Percentiles rank a stretch among this genome's conserved stretches.
Conservation (phyloP, 2,113 vertebrate species). For the Aspiorhynchus laticeps region DNA sequence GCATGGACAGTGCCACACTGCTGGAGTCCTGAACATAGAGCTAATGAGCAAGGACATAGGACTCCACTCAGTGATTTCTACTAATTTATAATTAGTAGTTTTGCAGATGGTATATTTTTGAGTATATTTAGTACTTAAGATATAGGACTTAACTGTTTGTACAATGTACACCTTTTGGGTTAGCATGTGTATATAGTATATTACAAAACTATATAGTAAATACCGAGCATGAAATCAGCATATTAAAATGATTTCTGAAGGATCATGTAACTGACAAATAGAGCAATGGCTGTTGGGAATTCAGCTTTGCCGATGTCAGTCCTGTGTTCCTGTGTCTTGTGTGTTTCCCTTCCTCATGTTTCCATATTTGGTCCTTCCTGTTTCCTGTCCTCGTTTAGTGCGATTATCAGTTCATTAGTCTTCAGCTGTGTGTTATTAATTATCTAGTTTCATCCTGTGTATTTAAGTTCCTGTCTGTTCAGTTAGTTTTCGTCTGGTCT, state of each 20-base stretch:
- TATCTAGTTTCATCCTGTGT: no score
- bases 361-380: no score
- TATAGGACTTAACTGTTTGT: background rate
- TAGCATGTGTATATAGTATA: background rate
- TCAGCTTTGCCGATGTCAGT: background rate
- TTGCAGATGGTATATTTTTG: background rate
- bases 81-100: background rate
- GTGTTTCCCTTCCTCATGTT: no score
- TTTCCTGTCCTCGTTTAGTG: no score
- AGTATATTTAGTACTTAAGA: background rate
- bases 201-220: background rate
- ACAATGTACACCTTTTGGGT: background rate
- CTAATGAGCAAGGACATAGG: background rate
- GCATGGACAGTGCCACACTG: conserved; percentile 36
- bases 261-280: background rate
- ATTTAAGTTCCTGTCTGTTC: no score
- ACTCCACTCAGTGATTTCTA: background rate
- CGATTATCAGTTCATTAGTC: no score
- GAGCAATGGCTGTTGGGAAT: background rate
- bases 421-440: no score
- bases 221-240: background rate
- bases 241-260: background rate
- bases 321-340: no score
- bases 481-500: no score
- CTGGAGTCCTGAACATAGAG: background rate